phyloP scores from a whole-genome alignment of 2,113 vertebrate genomes.

The Scopus umbretta region DNA sequence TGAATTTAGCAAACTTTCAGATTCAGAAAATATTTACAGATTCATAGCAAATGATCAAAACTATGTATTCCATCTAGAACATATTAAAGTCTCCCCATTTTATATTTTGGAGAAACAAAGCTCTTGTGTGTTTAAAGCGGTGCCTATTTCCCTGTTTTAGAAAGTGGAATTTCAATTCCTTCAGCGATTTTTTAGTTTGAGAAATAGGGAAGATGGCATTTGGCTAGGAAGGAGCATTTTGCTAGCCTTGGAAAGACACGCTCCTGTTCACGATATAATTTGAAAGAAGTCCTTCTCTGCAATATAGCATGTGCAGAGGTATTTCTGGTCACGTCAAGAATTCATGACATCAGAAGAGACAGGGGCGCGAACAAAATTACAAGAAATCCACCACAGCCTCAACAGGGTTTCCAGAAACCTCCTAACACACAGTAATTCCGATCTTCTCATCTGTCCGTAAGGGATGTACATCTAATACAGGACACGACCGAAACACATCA shows the following conservation, averaged over 20 bases:
- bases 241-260: neutral
- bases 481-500: neutral
- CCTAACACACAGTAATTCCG: neutral
- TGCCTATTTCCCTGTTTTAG: neutral
- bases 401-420: neutral
- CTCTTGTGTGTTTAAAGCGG: neutral
- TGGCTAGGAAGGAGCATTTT: neutral
- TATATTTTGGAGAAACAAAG: neutral
- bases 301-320: neutral
- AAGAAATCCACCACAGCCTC: neutral
- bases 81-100: neutral
- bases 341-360: neutral
- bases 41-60: neutral
- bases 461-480: accelerated
- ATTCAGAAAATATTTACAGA: neutral
- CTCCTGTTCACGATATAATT: accelerated
- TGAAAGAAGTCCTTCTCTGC: neutral
- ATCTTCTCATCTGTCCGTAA: neutral
- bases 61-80: neutral
- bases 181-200: neutral
- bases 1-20: neutral
- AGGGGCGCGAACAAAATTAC: neutral
- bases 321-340: neutral
- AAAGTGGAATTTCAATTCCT: neutral
- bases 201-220: neutral